Percentiles rank a stretch among this genome's conserved stretches.
Conservation (phyloP, 53 echinoderm and acorn worm genomes). For the Temnopleurus reevesii region DNA sequence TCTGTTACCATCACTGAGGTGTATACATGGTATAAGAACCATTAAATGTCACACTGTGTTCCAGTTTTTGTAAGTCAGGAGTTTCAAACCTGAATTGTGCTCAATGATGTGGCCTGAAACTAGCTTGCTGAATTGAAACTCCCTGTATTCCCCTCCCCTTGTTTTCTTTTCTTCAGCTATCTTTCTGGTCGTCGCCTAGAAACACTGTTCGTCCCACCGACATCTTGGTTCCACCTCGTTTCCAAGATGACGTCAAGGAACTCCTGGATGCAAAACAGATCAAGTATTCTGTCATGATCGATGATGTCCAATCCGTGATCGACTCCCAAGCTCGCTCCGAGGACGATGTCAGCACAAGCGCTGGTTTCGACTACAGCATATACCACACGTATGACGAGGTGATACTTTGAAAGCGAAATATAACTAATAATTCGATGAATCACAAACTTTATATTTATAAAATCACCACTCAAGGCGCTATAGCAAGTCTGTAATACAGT, state of each 20-base stretch:
- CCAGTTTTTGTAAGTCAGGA: too few relatives aligned
- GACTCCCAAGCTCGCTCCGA: constrained; percentile 37
- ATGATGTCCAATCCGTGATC: constrained; percentile 76
- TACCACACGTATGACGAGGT: constrained; percentile 74
- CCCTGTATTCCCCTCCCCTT: neutral
- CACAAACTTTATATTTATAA: too few relatives aligned
- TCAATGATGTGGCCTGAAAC: too few relatives aligned
- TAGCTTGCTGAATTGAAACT: too few relatives aligned
- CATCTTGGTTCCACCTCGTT: constrained; percentile 69
- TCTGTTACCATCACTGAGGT: too few relatives aligned
- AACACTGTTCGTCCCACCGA: constrained; percentile 57
- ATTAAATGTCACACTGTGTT: too few relatives aligned
- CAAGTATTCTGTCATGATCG: constrained; percentile 67
- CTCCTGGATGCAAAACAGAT: constrained; percentile 58
- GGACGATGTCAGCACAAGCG: neutral
- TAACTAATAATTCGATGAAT: too few relatives aligned
- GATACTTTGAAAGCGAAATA: neutral
- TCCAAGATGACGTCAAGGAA: constrained; percentile 38
- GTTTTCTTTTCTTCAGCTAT: too few relatives aligned
- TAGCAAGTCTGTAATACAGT: too few relatives aligned
- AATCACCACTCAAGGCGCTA: too few relatives aligned
- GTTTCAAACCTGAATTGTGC: too few relatives aligned
- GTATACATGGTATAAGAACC: too few relatives aligned
- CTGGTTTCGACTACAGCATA: constrained; percentile 58
- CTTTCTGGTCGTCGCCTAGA: constrained; percentile 71